Percentiles rank a stretch among this genome's conserved stretches.
Evolutionary conservation across 2,797 vertebrate species (phyloP).

Genomic region (Gobio occitaniae): DNA sequence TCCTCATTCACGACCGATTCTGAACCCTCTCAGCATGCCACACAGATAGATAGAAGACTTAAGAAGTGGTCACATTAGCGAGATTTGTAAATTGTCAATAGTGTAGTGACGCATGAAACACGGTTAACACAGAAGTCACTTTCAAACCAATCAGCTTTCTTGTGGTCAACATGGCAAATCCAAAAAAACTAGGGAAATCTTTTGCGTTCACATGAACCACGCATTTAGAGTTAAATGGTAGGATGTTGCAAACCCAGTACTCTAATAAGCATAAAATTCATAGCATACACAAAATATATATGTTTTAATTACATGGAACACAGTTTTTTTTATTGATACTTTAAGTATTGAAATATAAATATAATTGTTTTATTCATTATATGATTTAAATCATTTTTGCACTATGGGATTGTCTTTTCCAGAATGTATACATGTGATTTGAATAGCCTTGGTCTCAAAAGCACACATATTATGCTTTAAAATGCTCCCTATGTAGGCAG

Average conservation of each 20-base stretch:
- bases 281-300: not conserved
- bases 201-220: not conserved
- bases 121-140: not conserved
- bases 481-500: not conserved
- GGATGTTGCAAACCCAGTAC: not conserved
- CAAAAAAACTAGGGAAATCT: not conserved
- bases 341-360: not conserved
- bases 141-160: not conserved
- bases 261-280: not conserved
- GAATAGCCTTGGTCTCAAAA: not conserved
- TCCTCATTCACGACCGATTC: not conserved
- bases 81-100: not conserved
- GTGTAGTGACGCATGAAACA: not conserved
- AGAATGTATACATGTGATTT: not conserved
- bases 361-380: not conserved
- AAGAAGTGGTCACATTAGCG: not conserved
- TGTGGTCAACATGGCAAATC: no score
- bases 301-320: not conserved
- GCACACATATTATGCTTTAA: not conserved
- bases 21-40: not conserved
- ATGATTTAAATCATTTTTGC: not conserved
- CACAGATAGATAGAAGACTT: not conserved
- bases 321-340: not conserved
- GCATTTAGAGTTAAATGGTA: not conserved
- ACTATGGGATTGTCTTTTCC: not conserved